Evolutionary conservation across 2,113 vertebrate genomes (phyloP).

Genomic region (Syrmaticus mikado): DNA sequence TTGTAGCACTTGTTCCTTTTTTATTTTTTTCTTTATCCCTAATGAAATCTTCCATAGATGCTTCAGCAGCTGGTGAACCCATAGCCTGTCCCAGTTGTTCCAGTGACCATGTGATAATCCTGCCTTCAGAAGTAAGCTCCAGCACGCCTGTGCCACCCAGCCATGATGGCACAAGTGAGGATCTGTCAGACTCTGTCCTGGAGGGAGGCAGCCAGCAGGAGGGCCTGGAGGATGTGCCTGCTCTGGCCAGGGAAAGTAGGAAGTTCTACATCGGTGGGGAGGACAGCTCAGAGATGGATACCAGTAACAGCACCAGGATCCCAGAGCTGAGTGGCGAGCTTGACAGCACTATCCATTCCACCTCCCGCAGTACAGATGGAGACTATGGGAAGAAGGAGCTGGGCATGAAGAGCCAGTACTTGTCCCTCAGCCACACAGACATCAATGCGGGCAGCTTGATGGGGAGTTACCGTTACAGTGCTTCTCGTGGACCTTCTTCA

Average conservation of each 20-base stretch:
- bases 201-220: slow-evolving; percentile 58
- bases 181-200: slow-evolving; percentile 44
- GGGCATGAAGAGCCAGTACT: background rate
- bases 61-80: background rate
- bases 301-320: slow-evolving; percentile 45
- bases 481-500: slow-evolving; percentile 24
- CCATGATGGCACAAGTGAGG: background rate
- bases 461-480: slow-evolving; percentile 56
- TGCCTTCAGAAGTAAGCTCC: slow-evolving; percentile 71
- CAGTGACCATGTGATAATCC: slow-evolving; percentile 90
- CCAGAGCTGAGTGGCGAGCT: slow-evolving; percentile 25
- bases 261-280: slow-evolving; percentile 72
- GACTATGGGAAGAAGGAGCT: background rate
- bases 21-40: background rate
- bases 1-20: background rate
- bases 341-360: background rate
- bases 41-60: background rate
- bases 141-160: slow-evolving; percentile 70
- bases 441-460: slow-evolving; percentile 18
- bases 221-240: background rate
- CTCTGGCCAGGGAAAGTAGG: background rate
- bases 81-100: slow-evolving; percentile 86
- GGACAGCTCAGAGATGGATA: slow-evolving; percentile 29
- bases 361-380: slow-evolving; percentile 32
- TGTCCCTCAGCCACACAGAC: slow-evolving; percentile 53